Base-by-base conservation (phyloP, 2,797 vertebrate species). In the Parauchenoglanis punctatus region DNA sequence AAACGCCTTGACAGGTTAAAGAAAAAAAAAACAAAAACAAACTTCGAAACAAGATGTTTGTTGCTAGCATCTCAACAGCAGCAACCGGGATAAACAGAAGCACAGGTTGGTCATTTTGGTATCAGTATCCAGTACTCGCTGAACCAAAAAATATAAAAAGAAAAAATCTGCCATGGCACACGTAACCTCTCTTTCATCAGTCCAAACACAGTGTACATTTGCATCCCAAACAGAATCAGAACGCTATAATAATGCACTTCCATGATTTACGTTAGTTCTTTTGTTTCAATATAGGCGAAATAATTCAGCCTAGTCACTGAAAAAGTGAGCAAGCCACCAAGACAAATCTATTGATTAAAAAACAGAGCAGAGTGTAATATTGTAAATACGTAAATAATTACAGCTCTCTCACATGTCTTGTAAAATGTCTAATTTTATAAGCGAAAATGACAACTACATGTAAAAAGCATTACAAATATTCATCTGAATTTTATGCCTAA, bases 391-490 rank as follows among this genome's bases (percentile, higher is more conserved):
- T 18, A 44, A 1, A 0, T 10, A 46, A 44, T 81, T 61, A 17
- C 20, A 63, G 12, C 18, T 78, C 76, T 77, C 75, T 31, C 49
- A 3, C 77, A 35, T 18, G 3, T 40, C 77, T 80, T 59, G 77
- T 35, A 13, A 80, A 59, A 23, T 59, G 31, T 59, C 77, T 40
- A 7, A 61, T n/a, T 61, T 44, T 61, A 12, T 0, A 3, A 25
- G 11, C 61, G 20, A 12, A 59, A 58, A 80, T 31, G 56, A 25
- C 52, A 58, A 80, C 49, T 54, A 17, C 49, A 59, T 40, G 18
- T 40, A 25, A 61, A 78, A 40, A 80, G 20, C 77, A n/a, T 81
- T 40, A 40, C 23, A 59, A 70, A 56, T 81, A 82, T 28, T 63
- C 18, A 59, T 78, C 77, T 46, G 25, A 75, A 46, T 28, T 28